These are phyloP conservation scores for Rhabdomys dilectus DNA, from an alignment of 2,113 vertebrate species.

Conservation along the genomic window DNA sequence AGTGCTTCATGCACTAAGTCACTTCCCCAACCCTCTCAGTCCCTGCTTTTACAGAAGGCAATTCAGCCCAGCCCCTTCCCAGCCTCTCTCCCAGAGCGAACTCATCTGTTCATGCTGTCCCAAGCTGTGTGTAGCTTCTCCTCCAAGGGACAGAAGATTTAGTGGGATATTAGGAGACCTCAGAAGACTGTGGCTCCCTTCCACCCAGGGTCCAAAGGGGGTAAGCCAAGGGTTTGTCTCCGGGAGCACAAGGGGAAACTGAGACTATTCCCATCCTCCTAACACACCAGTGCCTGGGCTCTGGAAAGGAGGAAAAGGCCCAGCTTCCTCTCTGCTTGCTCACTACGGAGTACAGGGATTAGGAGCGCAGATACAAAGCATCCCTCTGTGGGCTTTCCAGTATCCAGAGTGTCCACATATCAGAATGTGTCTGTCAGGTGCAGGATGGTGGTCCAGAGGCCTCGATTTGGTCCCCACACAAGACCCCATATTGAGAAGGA, in stretches of 20 bases:
- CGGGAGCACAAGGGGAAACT: background rate
- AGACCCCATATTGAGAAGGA: background rate
- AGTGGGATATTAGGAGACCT: background rate
- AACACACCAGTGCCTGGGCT: background rate
- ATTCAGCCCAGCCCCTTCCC: background rate
- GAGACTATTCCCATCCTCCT: background rate
- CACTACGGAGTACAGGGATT: background rate
- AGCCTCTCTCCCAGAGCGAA: background rate
- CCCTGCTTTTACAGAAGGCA: background rate
- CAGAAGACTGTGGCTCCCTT: background rate
- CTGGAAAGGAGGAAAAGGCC: background rate
- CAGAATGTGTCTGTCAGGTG: background rate
- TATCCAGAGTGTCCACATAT: background rate
- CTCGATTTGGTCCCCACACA: background rate
- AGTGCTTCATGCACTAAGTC: background rate
- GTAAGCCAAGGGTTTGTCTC: background rate
- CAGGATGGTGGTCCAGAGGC: background rate
- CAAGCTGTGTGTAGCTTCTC: background rate
- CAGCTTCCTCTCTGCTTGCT: background rate
- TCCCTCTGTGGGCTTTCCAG: background rate
- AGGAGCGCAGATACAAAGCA: background rate
- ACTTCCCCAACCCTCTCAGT: too few species aligned
- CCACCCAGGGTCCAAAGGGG: background rate
- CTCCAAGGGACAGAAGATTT: background rate
- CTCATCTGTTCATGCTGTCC: fast-evolving